These are phyloP conservation scores for Diaphora mendica DNA, from an alignment of 2,888 invertebrate species.

Conservation along the genomic window DNA sequence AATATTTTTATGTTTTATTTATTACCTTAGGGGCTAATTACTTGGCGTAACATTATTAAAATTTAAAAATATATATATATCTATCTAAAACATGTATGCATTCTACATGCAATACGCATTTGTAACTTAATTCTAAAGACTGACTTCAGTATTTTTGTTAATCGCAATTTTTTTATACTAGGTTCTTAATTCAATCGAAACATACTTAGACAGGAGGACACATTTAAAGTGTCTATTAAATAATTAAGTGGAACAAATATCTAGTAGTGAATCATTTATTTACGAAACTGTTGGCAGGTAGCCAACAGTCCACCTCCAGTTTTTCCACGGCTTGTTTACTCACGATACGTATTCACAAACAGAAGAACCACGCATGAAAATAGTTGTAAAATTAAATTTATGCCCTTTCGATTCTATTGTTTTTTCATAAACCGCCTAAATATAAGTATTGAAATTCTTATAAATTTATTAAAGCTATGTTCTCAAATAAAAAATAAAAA, in stretches of 20 bases:
- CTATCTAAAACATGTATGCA: too few relatives aligned
- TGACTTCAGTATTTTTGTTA: too few relatives aligned
- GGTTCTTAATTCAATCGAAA: neutral
- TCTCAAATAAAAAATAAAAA: neutral
- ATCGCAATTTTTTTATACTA: too few relatives aligned
- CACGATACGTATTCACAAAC: slow-evolving; percentile 40
- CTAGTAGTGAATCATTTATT: slow-evolving; percentile 33
- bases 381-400: slow-evolving; percentile 32
- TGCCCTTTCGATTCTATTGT: slow-evolving; percentile 16
- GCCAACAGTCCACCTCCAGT: slow-evolving; percentile 43
- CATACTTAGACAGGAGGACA: slow-evolving; percentile 8
- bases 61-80: too few relatives aligned
- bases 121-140: too few relatives aligned
- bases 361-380: slow-evolving; percentile 35
- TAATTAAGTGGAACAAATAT: slow-evolving; percentile 41
- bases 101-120: too few relatives aligned
- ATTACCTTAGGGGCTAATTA: too few relatives aligned
- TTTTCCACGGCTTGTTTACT: slow-evolving; percentile 46
- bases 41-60: too few relatives aligned
- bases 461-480: neutral
- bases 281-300: slow-evolving; percentile 37
- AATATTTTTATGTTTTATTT: too few relatives aligned
- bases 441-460: neutral
- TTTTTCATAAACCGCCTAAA: neutral
- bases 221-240: slow-evolving; percentile 38